These are phyloP conservation scores for Liolophura sinensis DNA, from an alignment of 1,140 invertebrate species.

Conservation along the genomic window DNA sequence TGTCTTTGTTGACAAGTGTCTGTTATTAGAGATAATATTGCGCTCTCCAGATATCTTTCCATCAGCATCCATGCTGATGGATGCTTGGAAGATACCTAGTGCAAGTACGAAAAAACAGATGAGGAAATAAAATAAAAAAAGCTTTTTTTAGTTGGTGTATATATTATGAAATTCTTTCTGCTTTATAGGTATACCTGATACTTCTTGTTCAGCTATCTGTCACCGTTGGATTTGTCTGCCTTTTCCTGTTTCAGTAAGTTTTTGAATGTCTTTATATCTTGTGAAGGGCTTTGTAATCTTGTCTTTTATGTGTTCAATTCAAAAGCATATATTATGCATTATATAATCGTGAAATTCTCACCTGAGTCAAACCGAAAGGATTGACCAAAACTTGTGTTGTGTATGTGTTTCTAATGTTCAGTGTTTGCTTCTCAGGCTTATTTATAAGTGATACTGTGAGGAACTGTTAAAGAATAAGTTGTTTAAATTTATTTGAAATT, in stretches of 20 bases:
- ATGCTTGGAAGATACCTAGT: not conserved
- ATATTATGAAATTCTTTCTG: conserved; percentile 9
- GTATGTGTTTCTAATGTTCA: too few relatives aligned
- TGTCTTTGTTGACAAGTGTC: not conserved
- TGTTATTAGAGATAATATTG: not conserved
- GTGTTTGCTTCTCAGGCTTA: too few relatives aligned
- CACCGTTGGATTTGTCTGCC: conserved; percentile 75
- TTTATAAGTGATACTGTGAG: too few relatives aligned
- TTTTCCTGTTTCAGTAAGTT: conserved; percentile 73
- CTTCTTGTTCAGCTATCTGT: conserved; percentile 78
- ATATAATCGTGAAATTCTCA: too few relatives aligned
- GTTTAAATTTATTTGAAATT: too few relatives aligned
- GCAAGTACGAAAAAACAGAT: not conserved
- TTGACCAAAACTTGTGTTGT: too few relatives aligned
- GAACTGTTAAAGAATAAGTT: too few relatives aligned
- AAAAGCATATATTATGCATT: too few relatives aligned
- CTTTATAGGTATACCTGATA: conserved; percentile 79
- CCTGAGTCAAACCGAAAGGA: too few relatives aligned
- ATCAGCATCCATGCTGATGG: not conserved
- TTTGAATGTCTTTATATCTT: not conserved
- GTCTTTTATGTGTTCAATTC: too few relatives aligned
- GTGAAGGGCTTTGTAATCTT: too few relatives aligned
- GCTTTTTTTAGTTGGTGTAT: conserved; percentile 3
- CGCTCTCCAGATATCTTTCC: too few relatives aligned
- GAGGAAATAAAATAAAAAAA: not conserved